phyloP scores from a whole-genome alignment of 2,797 vertebrate species.

The Cuculus canorus region DNA sequence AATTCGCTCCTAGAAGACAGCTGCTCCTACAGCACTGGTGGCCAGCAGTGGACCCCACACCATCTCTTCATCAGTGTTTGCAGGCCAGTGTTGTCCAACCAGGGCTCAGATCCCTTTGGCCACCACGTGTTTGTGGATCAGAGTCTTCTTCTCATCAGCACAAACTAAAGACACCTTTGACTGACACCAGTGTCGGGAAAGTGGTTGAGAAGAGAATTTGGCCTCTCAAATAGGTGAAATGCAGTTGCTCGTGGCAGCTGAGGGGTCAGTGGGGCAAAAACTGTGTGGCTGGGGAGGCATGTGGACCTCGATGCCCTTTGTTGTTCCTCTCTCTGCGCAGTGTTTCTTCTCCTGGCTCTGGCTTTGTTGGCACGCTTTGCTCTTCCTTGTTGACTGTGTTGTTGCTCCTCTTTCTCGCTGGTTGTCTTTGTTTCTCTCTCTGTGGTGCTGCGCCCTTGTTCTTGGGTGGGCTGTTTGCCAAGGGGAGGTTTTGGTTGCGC shows the following conservation, averaged over 20 bases:
- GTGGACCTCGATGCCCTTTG: not conserved
- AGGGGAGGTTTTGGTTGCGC: rapidly evolving
- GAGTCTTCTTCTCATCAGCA: not conserved
- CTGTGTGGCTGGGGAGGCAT: rapidly evolving
- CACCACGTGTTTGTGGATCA: rapidly evolving
- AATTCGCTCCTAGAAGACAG: rapidly evolving
- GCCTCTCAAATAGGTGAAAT: rapidly evolving
- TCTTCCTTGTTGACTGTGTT: not conserved
- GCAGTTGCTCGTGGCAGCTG: rapidly evolving
- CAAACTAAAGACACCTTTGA: not conserved
- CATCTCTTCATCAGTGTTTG: rapidly evolving
- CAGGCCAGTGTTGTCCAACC: rapidly evolving
- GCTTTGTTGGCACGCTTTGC: rapidly evolving
- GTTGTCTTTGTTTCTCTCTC: not conserved
- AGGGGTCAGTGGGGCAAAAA: not conserved
- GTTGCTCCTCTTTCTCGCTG: not conserved
- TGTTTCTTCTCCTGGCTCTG: not conserved
- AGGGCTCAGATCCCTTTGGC: rapidly evolving
- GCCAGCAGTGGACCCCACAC: rapidly evolving
- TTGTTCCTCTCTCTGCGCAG: rapidly evolving
- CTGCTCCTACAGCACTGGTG: rapidly evolving
- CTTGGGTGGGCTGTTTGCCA: rapidly evolving
- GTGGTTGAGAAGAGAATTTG: rapidly evolving
- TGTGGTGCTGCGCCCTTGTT: not conserved
- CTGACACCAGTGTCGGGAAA: rapidly evolving